Evolutionary conservation across 2,797 vertebrate genomes (phyloP).

Genomic region (Sarcophilus harrisii): DNA sequence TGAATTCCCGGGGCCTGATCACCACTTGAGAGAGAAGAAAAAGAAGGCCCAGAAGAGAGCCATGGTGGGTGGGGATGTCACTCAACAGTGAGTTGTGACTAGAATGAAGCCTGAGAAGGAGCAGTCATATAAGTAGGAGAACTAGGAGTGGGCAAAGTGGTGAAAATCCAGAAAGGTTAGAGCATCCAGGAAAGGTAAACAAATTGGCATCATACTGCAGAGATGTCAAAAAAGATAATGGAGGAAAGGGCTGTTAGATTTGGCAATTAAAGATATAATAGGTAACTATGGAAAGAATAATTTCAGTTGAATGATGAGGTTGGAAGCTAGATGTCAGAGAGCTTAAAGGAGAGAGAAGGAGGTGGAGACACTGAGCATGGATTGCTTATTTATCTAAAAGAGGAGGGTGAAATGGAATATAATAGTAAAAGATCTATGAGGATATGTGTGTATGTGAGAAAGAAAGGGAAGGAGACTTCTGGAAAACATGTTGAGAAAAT

Average conservation of each 20-base stretch:
- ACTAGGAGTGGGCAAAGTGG: not conserved
- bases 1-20: not conserved
- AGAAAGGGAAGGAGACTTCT: not conserved
- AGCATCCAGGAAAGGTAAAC: not conserved
- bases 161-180: not conserved
- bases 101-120: not conserved
- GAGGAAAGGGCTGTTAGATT: not conserved
- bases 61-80: not conserved
- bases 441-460: no score
- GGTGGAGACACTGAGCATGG: not conserved
- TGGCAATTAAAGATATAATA: not conserved
- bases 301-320: not conserved
- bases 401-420: no score
- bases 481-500: not conserved
- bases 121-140: not conserved
- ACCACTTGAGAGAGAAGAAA: not conserved
- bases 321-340: not conserved
- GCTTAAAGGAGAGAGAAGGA: not conserved
- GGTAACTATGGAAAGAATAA: not conserved
- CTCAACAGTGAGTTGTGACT: not conserved
- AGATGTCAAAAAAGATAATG: not conserved
- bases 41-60: not conserved
- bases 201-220: not conserved
- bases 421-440: no score
- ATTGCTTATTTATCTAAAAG: not conserved